These are phyloP conservation scores for Caenorhabditis sp. DNA, from an alignment of 2,888 invertebrate genomes.

Conservation along the genomic window DNA sequence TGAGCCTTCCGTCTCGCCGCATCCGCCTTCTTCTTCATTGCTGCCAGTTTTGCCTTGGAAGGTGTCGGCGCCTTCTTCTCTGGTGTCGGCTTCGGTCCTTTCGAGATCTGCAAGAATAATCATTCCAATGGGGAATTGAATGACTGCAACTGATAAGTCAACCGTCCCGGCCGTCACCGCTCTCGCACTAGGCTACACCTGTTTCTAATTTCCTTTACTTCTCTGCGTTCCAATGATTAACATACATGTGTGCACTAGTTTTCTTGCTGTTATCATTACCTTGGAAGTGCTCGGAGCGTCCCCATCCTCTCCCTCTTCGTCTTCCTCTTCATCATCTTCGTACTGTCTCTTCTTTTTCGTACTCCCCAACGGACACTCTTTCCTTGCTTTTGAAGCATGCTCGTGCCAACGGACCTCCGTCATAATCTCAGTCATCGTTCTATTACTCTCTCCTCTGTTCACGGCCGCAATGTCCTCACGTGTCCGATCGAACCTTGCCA, in stretches of 20 bases:
- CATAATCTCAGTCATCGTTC: conserved; percentile 45
- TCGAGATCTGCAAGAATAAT: conserved; percentile 7
- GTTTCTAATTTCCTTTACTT: too few relatives aligned
- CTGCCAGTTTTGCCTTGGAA: conserved; percentile 36
- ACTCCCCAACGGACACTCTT: conserved; percentile 45
- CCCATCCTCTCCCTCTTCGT: conserved; percentile 14
- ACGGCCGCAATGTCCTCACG: conserved; percentile 19
- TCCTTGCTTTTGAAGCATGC: conserved; percentile 31
- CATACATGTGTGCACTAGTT: not conserved
- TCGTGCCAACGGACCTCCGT: conserved; percentile 33
- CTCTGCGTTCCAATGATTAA: not conserved
- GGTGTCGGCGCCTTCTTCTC: conserved; percentile 36
- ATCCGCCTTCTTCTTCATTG: conserved; percentile 35
- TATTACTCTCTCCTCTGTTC: conserved; percentile 15
- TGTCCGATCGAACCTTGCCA: conserved; percentile 20
- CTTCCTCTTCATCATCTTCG: conserved; percentile 13
- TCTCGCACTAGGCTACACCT: too few relatives aligned
- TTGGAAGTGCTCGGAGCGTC: conserved; percentile 20
- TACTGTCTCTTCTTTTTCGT: conserved; percentile 18
- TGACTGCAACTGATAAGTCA: too few relatives aligned
- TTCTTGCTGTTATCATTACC: conserved; percentile 2
- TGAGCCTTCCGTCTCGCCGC: conserved; percentile 28
- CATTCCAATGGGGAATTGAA: too few relatives aligned
- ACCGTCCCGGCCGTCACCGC: too few relatives aligned
- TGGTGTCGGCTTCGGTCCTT: conserved; percentile 24